These are phyloP conservation scores for Cheilosia soror DNA, from an alignment of 2,888 invertebrate species.

Conservation along the genomic window DNA sequence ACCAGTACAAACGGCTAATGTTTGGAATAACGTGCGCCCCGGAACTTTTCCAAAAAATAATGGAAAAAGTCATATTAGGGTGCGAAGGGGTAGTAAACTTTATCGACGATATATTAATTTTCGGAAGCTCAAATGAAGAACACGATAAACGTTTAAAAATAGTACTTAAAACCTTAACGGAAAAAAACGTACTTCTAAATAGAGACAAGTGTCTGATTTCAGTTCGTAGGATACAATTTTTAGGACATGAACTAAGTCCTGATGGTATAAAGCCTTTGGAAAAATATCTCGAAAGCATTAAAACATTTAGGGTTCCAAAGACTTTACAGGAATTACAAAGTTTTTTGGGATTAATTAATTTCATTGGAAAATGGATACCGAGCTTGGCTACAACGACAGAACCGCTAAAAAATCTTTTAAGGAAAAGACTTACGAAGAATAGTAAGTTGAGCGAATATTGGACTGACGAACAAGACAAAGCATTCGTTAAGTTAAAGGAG, in stretches of 20 bases:
- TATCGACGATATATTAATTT: constrained; percentile 80
- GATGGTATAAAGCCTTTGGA: constrained; percentile 77
- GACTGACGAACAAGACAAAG: constrained; percentile 16
- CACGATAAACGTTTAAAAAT: constrained; percentile 29
- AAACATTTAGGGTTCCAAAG: constrained; percentile 30
- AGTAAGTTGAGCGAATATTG: constrained; percentile 30
- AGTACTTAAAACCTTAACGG: constrained; percentile 19
- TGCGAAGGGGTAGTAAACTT: constrained; percentile 80
- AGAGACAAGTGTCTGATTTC: constrained; percentile 29
- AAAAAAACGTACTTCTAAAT: constrained; percentile 37
- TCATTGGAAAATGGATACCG: constrained; percentile 50
- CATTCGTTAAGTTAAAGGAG: constrained; percentile 34
- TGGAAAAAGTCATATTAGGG: constrained; percentile 79
- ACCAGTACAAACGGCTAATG: constrained; percentile 81
- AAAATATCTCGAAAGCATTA: constrained; percentile 42
- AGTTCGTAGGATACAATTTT: constrained; percentile 76
- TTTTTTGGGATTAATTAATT: constrained; percentile 26
- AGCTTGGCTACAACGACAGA: constrained; percentile 50
- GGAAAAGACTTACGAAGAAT: constrained; percentile 31
- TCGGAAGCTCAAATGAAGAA: constrained; percentile 33
- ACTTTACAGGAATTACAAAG: constrained; percentile 40
- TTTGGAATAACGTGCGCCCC: constrained; percentile 82
- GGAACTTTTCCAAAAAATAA: constrained; percentile 82
- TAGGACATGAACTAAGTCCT: constrained; percentile 77
- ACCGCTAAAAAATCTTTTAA: constrained; percentile 34